Percentiles rank a stretch among this genome's conserved stretches.
phyloP scores from a whole-genome alignment of 2,113 vertebrate genomes.

The Cinclus mexicanus region DNA sequence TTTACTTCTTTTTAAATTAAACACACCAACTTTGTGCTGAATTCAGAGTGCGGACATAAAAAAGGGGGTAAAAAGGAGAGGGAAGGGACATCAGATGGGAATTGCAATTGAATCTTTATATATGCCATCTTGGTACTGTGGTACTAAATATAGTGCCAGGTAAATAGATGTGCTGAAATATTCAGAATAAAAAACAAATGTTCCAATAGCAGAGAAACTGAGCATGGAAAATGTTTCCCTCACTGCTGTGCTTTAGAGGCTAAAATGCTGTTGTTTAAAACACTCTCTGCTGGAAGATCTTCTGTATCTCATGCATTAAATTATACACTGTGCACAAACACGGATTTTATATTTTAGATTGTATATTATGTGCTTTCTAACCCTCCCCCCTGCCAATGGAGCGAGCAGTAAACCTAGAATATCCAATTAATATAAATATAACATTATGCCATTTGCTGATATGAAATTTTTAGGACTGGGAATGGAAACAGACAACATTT shows the following conservation, averaged over 20 bases:
- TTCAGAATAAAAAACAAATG: slow-evolving; percentile 87
- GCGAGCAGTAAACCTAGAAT: neutral
- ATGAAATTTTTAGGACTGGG: neutral
- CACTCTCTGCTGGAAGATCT: slow-evolving; percentile 57
- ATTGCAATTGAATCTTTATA: slow-evolving; percentile 87
- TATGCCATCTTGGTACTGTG: slow-evolving; percentile 83
- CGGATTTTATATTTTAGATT: slow-evolving; percentile 34
- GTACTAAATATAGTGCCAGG: slow-evolving; percentile 83
- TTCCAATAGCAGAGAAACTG: slow-evolving; percentile 75
- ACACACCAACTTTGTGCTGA: slow-evolving; percentile 86
- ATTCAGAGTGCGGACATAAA: slow-evolving; percentile 85
- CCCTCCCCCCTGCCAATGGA: neutral
- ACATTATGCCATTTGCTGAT: neutral
- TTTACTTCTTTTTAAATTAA: slow-evolving; percentile 89
- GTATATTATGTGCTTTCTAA: neutral
- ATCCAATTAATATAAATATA: slow-evolving; percentile 56
- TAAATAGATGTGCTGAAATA: slow-evolving; percentile 85
- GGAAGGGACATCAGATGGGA: slow-evolving; percentile 86
- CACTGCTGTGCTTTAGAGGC: neutral
- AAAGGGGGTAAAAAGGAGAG: slow-evolving; percentile 83
- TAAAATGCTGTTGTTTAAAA: slow-evolving; percentile 75
- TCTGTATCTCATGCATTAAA: slow-evolving; percentile 61
- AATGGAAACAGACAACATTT: slow-evolving; percentile 1
- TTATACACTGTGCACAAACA: slow-evolving; percentile 48
- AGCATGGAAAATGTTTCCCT: slow-evolving; percentile 63